A percentile compares a stretch with the other conserved stretches of the same genome.
Conservation (phyloP, 2,888 invertebrate species). For the Achlya flavicornis region DNA sequence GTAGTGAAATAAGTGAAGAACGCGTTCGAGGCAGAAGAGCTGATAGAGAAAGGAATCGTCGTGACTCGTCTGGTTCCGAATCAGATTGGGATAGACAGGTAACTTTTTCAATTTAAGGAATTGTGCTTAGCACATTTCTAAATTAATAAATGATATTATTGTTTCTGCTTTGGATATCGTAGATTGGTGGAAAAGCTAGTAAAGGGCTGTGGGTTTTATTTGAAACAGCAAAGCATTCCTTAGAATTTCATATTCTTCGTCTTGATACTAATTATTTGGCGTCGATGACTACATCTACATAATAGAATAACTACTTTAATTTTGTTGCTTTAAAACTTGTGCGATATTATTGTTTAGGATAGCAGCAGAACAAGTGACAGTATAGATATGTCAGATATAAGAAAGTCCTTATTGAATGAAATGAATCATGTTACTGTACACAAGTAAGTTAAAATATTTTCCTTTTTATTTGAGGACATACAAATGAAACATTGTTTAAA, state of each 20-base stretch:
- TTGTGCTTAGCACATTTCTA: background rate
- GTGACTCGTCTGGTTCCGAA: constrained; percentile 88
- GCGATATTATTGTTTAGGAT: constrained; percentile 75
- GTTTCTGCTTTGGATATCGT: too few species aligned
- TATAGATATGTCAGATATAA: constrained; percentile 87
- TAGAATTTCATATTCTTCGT: too few species aligned
- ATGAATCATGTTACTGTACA: constrained; percentile 84
- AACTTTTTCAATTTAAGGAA: constrained; percentile 8
- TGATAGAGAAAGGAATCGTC: constrained; percentile 81
- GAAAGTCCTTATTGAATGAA: constrained; percentile 88
- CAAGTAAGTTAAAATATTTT: constrained; percentile 45
- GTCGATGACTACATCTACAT: too few species aligned
- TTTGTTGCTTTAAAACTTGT: background rate
- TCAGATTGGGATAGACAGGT: constrained; percentile 89
- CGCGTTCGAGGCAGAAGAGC: constrained; percentile 86
- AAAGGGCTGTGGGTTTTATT: too few species aligned
- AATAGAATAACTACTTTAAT: too few species aligned
- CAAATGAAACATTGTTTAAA: background rate
- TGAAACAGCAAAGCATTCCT: too few species aligned
- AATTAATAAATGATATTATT: background rate
- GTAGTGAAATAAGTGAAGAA: constrained; percentile 87
- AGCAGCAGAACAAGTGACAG: constrained; percentile 86
- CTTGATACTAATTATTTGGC: too few species aligned
- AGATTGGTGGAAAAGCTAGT: too few species aligned
- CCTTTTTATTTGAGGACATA: background rate